A percentile compares a stretch with the other conserved stretches of the same genome.
Conservation (phyloP, 2,888 invertebrate species). For the Leptinotarsa peninsularis region DNA sequence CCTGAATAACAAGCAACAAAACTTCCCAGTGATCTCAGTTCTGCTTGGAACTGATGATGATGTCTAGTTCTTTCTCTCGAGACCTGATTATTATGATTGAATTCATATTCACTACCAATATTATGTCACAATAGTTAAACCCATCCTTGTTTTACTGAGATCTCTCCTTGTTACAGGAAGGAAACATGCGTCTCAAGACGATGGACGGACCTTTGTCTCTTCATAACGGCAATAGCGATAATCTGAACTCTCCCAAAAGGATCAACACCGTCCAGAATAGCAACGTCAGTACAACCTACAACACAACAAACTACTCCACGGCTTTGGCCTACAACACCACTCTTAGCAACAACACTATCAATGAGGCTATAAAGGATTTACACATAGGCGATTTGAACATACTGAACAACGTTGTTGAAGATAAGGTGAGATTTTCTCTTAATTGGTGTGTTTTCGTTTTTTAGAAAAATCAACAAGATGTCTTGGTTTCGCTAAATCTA, state of each 20-base stretch:
- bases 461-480: not conserved
- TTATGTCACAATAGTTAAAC: not conserved
- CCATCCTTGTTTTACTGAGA: not conserved
- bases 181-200: slow-evolving; percentile 65
- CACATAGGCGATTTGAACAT: slow-evolving; percentile 45
- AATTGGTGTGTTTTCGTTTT: not conserved
- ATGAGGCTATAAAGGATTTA: slow-evolving; percentile 36
- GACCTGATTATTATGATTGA: too few species aligned
- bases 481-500: too few species aligned
- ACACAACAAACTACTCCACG: slow-evolving; percentile 26
- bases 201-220: slow-evolving; percentile 64
- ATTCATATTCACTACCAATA: too few species aligned
- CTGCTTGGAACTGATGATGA: too few species aligned
- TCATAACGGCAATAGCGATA: slow-evolving; percentile 62
- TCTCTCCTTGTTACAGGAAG: slow-evolving; percentile 58
- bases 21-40: too few species aligned
- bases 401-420: slow-evolving; percentile 51
- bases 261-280: slow-evolving; percentile 64
- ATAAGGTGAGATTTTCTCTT: slow-evolving; percentile 43
- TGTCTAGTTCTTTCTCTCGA: too few species aligned
- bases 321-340: slow-evolving; percentile 20
- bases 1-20: too few species aligned
- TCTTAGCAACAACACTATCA: slow-evolving; percentile 29
- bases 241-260: slow-evolving; percentile 64
- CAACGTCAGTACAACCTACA: slow-evolving; percentile 53